phyloP scores from a whole-genome alignment of 2,888 invertebrate species.

The Tenthredo notha region DNA sequence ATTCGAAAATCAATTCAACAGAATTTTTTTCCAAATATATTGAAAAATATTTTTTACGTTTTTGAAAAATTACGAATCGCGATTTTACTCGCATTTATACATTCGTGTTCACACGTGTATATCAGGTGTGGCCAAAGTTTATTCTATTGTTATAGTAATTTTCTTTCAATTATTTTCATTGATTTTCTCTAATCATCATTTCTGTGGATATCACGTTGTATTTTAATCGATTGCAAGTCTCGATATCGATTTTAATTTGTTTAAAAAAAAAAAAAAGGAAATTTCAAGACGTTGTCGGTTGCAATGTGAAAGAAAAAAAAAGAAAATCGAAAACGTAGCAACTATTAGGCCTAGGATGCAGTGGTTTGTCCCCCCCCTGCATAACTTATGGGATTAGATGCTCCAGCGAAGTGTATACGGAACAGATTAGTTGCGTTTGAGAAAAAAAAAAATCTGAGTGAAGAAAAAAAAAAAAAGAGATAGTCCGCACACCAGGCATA shows the following conservation, averaged over 20 bases:
- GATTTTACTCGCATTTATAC: neutral
- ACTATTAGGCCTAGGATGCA: neutral
- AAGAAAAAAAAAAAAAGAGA: constrained; percentile 60
- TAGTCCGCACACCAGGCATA: constrained; percentile 24
- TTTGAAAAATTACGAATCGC: neutral
- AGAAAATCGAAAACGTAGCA: neutral
- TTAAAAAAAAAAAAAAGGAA: neutral
- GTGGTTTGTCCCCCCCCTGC: constrained; percentile 46
- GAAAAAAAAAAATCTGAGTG: constrained; percentile 56
- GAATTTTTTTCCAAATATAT: no score
- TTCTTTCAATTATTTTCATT: neutral
- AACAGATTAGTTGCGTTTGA: constrained; percentile 55
- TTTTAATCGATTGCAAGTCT: neutral
- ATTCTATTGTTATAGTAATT: neutral
- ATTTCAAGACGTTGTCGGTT: constrained; percentile 18
- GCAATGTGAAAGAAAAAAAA: constrained; percentile 2
- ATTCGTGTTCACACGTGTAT: neutral
- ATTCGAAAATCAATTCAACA: no score
- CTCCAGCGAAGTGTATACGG: constrained; percentile 49
- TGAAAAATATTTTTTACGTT: no score
- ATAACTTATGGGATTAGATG: constrained; percentile 55
- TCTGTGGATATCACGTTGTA: neutral
- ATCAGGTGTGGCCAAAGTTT: neutral
- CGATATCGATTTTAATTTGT: neutral
- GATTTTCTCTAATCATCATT: neutral